Evolutionary conservation across 2,113 vertebrate genomes (phyloP).

Genomic region (Hystrix cristata): DNA sequence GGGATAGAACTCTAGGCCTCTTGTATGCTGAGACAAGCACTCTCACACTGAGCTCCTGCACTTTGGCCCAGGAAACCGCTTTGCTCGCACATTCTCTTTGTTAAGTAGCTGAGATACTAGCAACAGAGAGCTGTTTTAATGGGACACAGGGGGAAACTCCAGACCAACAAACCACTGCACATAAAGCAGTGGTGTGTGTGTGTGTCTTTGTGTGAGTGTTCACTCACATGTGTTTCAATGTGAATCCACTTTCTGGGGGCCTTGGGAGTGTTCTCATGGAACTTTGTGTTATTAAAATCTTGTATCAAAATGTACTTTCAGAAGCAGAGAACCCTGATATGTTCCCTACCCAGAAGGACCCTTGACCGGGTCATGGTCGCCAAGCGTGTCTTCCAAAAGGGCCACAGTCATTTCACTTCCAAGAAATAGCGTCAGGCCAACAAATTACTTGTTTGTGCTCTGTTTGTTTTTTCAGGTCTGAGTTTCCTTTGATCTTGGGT

Average conservation of each 20-base stretch:
- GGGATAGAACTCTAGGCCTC: neutral
- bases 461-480: slow-evolving; percentile 66
- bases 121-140: neutral
- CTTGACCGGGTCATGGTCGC: neutral
- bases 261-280: neutral
- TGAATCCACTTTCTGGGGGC: neutral
- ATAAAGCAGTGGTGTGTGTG: neutral
- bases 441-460: slow-evolving; percentile 52
- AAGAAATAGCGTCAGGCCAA: slow-evolving; percentile 53
- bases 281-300: neutral
- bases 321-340: neutral
- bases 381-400: neutral
- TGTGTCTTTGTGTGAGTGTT: no score
- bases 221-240: neutral
- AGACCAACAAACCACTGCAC: neutral
- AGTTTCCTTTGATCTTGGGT: slow-evolving; percentile 61
- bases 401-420: neutral
- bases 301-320: neutral
- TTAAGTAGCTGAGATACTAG: neutral
- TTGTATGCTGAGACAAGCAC: neutral
- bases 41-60: neutral
- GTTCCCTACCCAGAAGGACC: neutral
- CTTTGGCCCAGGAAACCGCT: neutral
- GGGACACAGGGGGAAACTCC: neutral
- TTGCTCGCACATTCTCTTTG: neutral